Percentiles rank a stretch among this genome's conserved stretches.
Conservation (phyloP, 2,888 invertebrate species). For the Campaea margaritaria region DNA sequence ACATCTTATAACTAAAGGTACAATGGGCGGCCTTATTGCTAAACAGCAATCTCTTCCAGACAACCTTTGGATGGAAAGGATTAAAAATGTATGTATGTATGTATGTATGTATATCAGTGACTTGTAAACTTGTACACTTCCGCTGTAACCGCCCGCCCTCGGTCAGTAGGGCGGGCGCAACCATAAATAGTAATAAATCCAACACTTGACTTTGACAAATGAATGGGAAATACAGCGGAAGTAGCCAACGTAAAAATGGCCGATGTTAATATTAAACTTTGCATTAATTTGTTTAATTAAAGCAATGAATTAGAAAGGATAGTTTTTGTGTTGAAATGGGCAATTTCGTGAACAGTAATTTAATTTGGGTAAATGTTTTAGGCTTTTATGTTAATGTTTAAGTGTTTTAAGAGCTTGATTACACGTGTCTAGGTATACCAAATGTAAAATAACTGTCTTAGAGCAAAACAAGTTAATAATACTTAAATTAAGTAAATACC, state of each 20-base stretch:
- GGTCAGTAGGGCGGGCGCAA: conserved; percentile 61
- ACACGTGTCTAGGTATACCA: too few relatives aligned
- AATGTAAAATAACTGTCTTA: too few relatives aligned
- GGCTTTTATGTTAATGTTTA: background rate
- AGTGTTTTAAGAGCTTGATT: background rate
- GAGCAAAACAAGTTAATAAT: too few relatives aligned
- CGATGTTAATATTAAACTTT: conserved; percentile 34
- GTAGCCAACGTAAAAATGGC: conserved; percentile 43
- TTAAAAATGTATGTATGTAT: too few relatives aligned
- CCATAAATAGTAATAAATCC: conserved; percentile 70
- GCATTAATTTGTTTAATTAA: conserved; percentile 34
- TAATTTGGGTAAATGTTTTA: conserved; percentile 13
- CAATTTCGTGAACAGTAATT: conserved; percentile 18
- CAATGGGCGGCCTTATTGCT: too few relatives aligned
- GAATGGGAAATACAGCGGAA: conserved; percentile 53
- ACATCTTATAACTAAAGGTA: too few relatives aligned
- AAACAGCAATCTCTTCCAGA: too few relatives aligned
- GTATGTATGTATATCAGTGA: background rate
- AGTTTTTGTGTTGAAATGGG: conserved; percentile 25
- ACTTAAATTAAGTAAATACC: too few relatives aligned
- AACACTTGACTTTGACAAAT: conserved; percentile 69
- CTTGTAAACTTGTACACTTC: conserved; percentile 9
- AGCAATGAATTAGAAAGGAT: conserved; percentile 28
- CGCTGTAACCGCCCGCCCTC: conserved; percentile 7
- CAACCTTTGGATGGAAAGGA: too few relatives aligned